Evolutionary conservation across 1,140 invertebrate genomes (phyloP).

Genomic region (Anthonomus grandis): DNA sequence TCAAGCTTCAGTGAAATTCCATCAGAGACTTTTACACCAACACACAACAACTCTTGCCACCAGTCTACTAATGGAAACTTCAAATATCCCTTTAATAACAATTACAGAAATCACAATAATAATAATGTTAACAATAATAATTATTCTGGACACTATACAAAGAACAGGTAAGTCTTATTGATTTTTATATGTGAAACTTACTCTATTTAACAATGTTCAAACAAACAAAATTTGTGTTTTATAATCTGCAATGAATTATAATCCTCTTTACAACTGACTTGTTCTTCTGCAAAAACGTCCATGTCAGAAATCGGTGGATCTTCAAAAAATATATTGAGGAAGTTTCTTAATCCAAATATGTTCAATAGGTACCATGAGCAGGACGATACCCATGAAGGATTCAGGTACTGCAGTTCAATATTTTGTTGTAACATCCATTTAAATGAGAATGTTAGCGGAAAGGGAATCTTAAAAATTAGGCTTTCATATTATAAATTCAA

Average conservation of each 20-base stretch:
- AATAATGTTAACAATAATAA: conserved; percentile 9
- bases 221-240: neutral
- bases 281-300: neutral
- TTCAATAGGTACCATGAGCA: conserved; percentile 99
- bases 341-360: conserved; percentile 94
- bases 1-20: conserved; percentile 8
- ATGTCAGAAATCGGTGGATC: neutral
- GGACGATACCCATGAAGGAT: conserved; percentile 98
- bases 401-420: conserved; percentile 86
- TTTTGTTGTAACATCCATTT: conserved; percentile 98
- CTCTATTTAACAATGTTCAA: neutral
- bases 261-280: conserved; percentile 44
- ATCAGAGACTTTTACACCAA: conserved; percentile 4
- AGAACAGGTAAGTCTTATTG: neutral
- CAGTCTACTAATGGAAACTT: neutral
- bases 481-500: neutral
- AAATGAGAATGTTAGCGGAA: conserved; percentile 93
- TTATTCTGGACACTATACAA: conserved; percentile 2
- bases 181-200: neutral
- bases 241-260: conserved; percentile 82
- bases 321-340: conserved; percentile 90
- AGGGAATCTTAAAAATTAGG: conserved; percentile 59
- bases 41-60: conserved; percentile 7
- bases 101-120: conserved; percentile 12
- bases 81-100: conserved; percentile 7